These are phyloP conservation scores for Tigriopus japonicus DNA, from an alignment of 1,140 invertebrate species.

Conservation along the genomic window DNA sequence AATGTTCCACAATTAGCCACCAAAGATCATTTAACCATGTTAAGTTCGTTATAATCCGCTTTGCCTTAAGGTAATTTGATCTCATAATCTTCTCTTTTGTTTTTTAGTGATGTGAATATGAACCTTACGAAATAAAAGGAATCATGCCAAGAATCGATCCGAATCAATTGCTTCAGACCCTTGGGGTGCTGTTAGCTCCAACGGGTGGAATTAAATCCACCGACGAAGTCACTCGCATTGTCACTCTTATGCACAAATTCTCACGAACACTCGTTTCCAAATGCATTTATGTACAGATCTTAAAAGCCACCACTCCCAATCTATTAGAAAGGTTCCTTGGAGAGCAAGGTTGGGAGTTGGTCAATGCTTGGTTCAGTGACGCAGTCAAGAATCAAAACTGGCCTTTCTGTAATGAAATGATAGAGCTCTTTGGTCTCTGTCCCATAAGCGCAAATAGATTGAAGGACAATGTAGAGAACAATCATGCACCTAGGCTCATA, in stretches of 20 bases:
- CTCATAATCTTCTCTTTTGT: too few species aligned
- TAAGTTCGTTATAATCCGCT: too few species aligned
- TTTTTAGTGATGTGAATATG: too few species aligned
- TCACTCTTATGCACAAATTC: constrained; percentile 14
- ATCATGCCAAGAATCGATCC: constrained; percentile 15
- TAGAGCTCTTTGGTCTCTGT: constrained; percentile 5
- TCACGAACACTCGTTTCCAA: constrained; percentile 14
- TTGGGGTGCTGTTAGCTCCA: constrained; percentile 6
- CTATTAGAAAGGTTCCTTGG: constrained; percentile 6
- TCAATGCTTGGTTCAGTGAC: constrained; percentile 10
- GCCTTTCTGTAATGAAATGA: not conserved
- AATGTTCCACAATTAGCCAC: too few species aligned
- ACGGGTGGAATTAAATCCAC: constrained; percentile 8
- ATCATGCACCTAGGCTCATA: constrained; percentile 7
- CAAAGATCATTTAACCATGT: too few species aligned
- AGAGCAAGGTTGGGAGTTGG: constrained; percentile 4
- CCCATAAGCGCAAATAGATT: constrained; percentile 4
- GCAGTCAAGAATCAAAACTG: constrained; percentile 4
- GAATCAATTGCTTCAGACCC: constrained; percentile 10
- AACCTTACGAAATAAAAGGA: constrained; percentile 3
- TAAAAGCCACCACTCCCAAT: constrained; percentile 1
- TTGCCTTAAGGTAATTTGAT: too few species aligned
- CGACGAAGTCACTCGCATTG: constrained; percentile 9
- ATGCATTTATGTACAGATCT: constrained; percentile 14
- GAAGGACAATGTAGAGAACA: not conserved